Conservation (phyloP, 64 coral and sea anemone species). For the Cladopsammia gracilis region DNA sequence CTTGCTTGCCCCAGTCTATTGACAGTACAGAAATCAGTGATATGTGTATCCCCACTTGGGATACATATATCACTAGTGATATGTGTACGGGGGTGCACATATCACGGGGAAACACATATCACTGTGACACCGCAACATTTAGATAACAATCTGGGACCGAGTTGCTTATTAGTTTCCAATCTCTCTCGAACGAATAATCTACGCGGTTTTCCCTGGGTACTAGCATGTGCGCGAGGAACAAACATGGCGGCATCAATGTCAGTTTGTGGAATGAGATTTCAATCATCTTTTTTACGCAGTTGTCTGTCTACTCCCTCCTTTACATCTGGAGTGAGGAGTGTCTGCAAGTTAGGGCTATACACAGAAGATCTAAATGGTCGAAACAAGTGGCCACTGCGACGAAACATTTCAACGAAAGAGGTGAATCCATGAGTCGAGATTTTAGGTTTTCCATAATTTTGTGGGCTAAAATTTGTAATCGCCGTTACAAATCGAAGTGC, state of each 20-base stretch:
- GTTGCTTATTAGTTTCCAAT: neutral
- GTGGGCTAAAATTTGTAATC: too few relatives aligned
- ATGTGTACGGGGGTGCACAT: too few relatives aligned
- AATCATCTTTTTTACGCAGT: neutral
- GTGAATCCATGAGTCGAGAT: neutral
- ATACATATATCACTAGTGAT: too few relatives aligned
- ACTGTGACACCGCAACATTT: too few relatives aligned
- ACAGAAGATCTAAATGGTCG: neutral
- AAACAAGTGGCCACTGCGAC: neutral
- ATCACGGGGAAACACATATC: too few relatives aligned
- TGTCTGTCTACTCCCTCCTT: neutral
- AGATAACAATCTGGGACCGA: too few relatives aligned
- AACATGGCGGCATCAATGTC: neutral
- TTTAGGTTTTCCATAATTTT: neutral
- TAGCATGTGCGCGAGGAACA: neutral
- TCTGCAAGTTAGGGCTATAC: neutral
- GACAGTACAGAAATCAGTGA: too few relatives aligned
- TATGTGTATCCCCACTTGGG: too few relatives aligned
- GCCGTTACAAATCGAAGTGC: too few relatives aligned
- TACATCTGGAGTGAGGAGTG: neutral
- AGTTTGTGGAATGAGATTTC: neutral
- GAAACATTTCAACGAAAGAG: neutral
- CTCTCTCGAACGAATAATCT: neutral
- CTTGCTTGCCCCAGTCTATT: too few relatives aligned
- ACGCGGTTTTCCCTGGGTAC: neutral